phyloP scores from a whole-genome alignment of 2,888 invertebrate genomes.

The Myopa tessellatipennis region DNA sequence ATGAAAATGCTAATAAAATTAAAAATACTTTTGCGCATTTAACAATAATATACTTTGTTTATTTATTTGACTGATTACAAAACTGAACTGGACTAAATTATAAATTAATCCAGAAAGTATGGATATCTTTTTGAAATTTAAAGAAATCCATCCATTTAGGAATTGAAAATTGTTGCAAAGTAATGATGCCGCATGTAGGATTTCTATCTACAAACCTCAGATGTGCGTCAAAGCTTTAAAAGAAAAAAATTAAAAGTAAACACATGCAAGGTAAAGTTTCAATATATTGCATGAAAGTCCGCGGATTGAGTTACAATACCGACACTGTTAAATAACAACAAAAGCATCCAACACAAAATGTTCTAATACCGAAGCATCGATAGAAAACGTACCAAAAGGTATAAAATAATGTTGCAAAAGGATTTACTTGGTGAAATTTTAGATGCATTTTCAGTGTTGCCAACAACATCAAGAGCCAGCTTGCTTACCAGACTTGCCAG shows the following conservation, averaged over 20 bases:
- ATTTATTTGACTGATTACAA: too few species aligned
- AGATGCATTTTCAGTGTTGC: background rate
- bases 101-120: too few species aligned
- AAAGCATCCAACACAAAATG: background rate
- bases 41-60: too few species aligned
- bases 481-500: background rate
- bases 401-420: background rate
- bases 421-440: background rate
- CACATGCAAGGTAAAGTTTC: background rate
- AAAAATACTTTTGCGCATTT: too few species aligned
- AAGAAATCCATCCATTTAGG: background rate
- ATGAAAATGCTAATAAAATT: background rate
- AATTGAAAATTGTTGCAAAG: background rate
- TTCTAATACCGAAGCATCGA: too few species aligned
- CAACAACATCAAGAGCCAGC: background rate
- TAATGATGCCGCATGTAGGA: background rate
- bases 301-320: background rate
- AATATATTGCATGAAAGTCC: background rate
- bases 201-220: background rate
- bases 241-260: background rate
- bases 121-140: background rate
- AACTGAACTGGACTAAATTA: too few species aligned
- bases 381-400: background rate
- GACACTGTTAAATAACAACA: background rate
- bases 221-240: background rate